Evolutionary conservation across 2,797 vertebrate species (phyloP), one percentile per base, ranked within the genome.

Genomic region (Orestias chungarensis): DNA sequence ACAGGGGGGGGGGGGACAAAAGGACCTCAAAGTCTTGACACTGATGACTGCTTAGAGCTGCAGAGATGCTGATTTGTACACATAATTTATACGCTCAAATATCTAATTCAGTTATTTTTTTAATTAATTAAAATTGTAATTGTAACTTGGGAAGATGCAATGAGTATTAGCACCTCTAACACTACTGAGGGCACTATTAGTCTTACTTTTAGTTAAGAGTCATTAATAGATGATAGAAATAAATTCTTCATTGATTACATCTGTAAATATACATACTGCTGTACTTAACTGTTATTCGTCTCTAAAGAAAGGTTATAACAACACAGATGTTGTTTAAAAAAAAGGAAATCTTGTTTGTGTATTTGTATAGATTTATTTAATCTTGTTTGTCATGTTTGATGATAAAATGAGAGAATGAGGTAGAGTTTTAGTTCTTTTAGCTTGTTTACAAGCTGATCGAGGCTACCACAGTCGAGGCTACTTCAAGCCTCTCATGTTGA

Each of bases 1-100:
- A 44, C 42, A 76, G 78, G 74, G 82, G 64, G 71, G 78, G 85
- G 29, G 47, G n/a, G 81, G 86, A 92, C 91, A 92, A 93, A 90
- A 90, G 90, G 77, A 75, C 71, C 76, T 69, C 73, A 75, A 82
- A 82, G 86, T 83, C 47, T n/a, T 84, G 79, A 84, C 73, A 84
- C 74, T 57, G 12, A 76, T 49, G 69, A 84, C 33, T 80, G 71
- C 38, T 50, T 1, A 5, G 74, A 81, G 23, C 18, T 64, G 23
- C 4, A 59, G 1, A 57, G 44, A 52, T 64, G 47, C 54, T 15
- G 15, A 25, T 70, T 27, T 66, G 12, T 33, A 10, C 11, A 57
- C 7, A 20, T 7, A 4, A 20, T 57, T 33, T 57, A 57, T 10
- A 20, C 33, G 54, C 54, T 6, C n/a, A n/a, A n/a, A n/a, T n/a